Evolutionary conservation across 2,113 vertebrate species (phyloP), one percentile per base, ranked within the genome.

Genomic region (Daubentonia madagascariensis): DNA sequence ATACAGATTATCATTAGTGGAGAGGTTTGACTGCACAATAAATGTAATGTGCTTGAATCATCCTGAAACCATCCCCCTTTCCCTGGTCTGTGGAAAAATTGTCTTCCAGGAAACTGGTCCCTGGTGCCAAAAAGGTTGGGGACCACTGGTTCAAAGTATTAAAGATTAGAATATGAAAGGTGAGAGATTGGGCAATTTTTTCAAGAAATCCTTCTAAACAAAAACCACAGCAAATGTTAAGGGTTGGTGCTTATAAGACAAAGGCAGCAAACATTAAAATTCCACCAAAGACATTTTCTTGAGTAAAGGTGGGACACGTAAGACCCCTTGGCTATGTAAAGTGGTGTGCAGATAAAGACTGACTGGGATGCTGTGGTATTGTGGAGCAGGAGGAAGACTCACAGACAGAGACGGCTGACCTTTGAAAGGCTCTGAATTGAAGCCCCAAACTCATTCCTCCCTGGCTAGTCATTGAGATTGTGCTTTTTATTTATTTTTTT

Each of bases 81-180:
- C 52, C 5, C 17, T 6, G 20, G 20, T 57, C 6, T 2, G 20
- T 57, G 54, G 54, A 57, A 57, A 54, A 57, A 57, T 57, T 57
- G 54, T 57, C 20, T 57, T 57, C 20, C 54, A 22, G 20, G 54
- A 57, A 57, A 57, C 54, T 57, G 6, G 54, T 57, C 54, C 7
- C 54, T 57, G 54, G 20, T 57, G 7, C 20, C 54, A 8, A 57
- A 57, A 57, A 57, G 54, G 54, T 57, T 57, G 6, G 54, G 54
- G 54, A 57, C 54, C 8, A 20, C 20, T 57, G 20, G 50, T 80
- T 91, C 3, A 45, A 48, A 95, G 73, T 91, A 68, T 50, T 91
- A 72, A 88, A 87, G 18, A 85, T 88, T 93, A 96, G 89, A 88
- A 12, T 94, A 90, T 68, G 16, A 88, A 93, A 91, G 20, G 48